Percentiles rank a stretch among this genome's conserved stretches.
Evolutionary conservation across 2,797 vertebrate genomes (phyloP).

Genomic region (Gouania willdenowi): DNA sequence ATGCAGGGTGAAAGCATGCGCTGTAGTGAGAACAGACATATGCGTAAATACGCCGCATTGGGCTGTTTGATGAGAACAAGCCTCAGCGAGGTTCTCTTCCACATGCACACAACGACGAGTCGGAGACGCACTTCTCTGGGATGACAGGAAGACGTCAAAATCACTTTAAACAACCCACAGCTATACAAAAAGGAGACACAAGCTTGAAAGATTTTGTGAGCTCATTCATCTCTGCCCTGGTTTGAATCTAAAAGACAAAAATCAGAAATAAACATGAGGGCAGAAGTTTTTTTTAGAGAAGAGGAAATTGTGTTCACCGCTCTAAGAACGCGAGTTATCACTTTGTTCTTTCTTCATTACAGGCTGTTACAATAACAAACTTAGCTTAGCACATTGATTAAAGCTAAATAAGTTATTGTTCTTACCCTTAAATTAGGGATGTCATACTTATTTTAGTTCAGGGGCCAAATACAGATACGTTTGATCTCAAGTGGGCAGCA

Average conservation of each 20-base stretch:
- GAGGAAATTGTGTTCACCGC: constrained; percentile 16
- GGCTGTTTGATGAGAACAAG: constrained; percentile 26
- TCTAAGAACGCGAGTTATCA: constrained; percentile 19
- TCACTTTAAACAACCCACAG: constrained; percentile 39
- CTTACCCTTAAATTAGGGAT: constrained; percentile 66
- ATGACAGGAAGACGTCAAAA: constrained; percentile 40
- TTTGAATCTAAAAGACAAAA: constrained; percentile 28
- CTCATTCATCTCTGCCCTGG: constrained; percentile 12
- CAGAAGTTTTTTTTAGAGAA: no score
- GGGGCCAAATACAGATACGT: no score
- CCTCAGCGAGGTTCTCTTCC: constrained; percentile 1
- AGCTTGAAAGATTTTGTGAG: constrained; percentile 6
- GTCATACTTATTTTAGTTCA: no score
- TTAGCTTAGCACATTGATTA: constrained; percentile 61
- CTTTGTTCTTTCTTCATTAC: constrained; percentile 9
- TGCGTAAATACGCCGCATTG: constrained; percentile 32
- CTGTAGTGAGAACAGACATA: constrained; percentile 13
- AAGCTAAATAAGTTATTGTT: constrained; percentile 61
- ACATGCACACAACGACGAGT: constrained; percentile 52
- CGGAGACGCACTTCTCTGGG: constrained; percentile 6
- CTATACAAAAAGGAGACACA: constrained; percentile 13
- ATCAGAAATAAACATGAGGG: constrained; percentile 16
- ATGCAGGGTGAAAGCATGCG: constrained; percentile 26
- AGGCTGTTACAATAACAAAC: constrained; percentile 46
- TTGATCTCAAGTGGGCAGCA: no score